Conservation (phyloP, 2,113 vertebrate species). For the Callithrix jacchus region DNA sequence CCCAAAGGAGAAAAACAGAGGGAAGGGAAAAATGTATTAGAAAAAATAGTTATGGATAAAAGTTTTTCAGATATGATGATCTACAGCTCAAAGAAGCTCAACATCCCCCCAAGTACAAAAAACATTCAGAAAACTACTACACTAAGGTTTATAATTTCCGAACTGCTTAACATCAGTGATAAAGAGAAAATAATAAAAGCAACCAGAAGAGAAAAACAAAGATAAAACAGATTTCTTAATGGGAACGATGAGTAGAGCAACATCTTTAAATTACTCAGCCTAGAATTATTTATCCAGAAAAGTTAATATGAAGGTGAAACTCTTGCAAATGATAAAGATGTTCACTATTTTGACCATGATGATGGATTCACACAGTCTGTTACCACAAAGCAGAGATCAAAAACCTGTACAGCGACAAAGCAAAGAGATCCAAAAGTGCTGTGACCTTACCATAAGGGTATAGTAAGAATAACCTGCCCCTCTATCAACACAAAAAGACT, state of each 20-base stretch:
- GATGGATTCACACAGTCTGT: neutral
- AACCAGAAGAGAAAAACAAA: neutral
- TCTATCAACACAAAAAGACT: neutral
- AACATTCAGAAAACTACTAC: neutral
- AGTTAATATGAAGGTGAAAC: neutral
- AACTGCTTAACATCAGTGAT: neutral
- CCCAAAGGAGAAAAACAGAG: neutral
- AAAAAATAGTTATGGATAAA: neutral
- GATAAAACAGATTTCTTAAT: neutral
- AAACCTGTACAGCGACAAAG: neutral
- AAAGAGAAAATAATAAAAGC: neutral
- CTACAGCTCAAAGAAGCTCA: neutral
- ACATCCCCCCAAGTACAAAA: neutral
- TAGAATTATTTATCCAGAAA: neutral
- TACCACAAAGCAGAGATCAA: neutral
- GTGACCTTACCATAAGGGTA: neutral
- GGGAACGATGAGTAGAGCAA: neutral
- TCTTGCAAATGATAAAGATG: neutral
- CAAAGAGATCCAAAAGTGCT: neutral
- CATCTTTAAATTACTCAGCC: neutral
- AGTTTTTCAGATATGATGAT: neutral
- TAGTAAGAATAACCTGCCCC: neutral
- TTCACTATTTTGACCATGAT: neutral
- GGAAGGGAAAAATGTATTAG: neutral
- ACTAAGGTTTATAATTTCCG: neutral